Evolutionary conservation across 1,140 invertebrate genomes (phyloP).

Genomic region (Cryptotermes secundus): DNA sequence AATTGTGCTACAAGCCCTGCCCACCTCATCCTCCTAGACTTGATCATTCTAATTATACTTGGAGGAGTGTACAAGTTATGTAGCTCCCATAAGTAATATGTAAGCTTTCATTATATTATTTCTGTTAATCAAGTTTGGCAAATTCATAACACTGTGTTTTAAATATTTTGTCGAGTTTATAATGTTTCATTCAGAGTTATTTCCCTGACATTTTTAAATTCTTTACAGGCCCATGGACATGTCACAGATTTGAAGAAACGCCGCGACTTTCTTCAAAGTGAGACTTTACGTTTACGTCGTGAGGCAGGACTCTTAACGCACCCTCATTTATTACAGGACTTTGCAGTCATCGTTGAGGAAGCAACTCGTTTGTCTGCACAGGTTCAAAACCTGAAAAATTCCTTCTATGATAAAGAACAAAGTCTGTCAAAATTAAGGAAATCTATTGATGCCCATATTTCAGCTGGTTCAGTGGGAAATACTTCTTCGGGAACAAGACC

Average conservation of each 20-base stretch:
- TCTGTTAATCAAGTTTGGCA: too few species aligned
- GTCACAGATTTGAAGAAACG: constrained; percentile 19
- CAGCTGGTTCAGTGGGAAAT: neutral
- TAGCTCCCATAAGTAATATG: too few species aligned
- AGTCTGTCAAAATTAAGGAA: neutral
- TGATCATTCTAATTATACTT: too few species aligned
- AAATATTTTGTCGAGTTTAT: too few species aligned
- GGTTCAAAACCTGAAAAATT: constrained; percentile 16
- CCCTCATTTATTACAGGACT: constrained; percentile 23
- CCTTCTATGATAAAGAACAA: neutral
- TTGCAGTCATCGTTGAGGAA: constrained; percentile 22
- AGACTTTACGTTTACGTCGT: neutral
- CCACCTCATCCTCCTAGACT: too few species aligned
- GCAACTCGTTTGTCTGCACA: constrained; percentile 5
- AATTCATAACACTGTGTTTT: too few species aligned
- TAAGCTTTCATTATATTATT: too few species aligned
- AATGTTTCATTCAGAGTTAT: too few species aligned
- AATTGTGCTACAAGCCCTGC: too few species aligned
- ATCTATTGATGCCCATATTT: neutral
- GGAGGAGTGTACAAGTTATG: too few species aligned
- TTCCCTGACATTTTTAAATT: too few species aligned
- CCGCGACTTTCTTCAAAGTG: neutral
- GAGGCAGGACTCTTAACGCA: constrained; percentile 27
- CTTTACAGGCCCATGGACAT: constrained; percentile 21
- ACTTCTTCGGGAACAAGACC: neutral